Evolutionary conservation across 2,888 invertebrate genomes (phyloP), one percentile per base, ranked within the genome.

Genomic region (Monochamus alternatus): DNA sequence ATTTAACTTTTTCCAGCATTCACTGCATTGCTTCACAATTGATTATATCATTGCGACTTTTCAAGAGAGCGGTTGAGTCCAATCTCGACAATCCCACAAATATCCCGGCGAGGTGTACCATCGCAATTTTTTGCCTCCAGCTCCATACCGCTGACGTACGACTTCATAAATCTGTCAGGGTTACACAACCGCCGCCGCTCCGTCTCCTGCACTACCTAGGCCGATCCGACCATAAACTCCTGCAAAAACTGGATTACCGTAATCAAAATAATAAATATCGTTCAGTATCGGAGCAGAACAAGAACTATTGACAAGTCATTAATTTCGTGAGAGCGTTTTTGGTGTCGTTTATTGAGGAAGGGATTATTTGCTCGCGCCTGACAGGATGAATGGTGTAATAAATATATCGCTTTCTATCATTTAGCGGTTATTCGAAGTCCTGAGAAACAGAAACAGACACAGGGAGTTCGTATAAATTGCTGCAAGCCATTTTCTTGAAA

Each of bases 81-180:
- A 64, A 64, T 59, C 64, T 69, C 62, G 32, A 74, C 62, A 68
- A 55, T 44, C 62, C 22, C 44, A 58, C 62, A 62, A 58, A 64
- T 64, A 64, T 64, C 47, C 47, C 64, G 44, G 4, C 31, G 60
- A 58, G 38, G 68, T 68, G 64, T 74, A 68, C 47, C 60, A 47
- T 62, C 43, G 75, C 47, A 38, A 63, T 76, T 81, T 83, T 81
- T 81, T 82, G 75, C 80, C 73, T 73, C 62, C 77, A 65, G 59
- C 63, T 76, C 78, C 76, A 77, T 75, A 72, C 75, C 77, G 81
- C 81, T 70, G 78, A 78, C 79, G 76, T 79, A 82, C 82, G 84
- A 85, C 86, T 83, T 85, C 83, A 85, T 85, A 86, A 86, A 86
- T 85, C 84, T 84, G 84, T 86, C 85, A 82, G 75, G 68, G 68